phyloP scores from a whole-genome alignment of 2,888 invertebrate species.

The Germaria angustata region DNA sequence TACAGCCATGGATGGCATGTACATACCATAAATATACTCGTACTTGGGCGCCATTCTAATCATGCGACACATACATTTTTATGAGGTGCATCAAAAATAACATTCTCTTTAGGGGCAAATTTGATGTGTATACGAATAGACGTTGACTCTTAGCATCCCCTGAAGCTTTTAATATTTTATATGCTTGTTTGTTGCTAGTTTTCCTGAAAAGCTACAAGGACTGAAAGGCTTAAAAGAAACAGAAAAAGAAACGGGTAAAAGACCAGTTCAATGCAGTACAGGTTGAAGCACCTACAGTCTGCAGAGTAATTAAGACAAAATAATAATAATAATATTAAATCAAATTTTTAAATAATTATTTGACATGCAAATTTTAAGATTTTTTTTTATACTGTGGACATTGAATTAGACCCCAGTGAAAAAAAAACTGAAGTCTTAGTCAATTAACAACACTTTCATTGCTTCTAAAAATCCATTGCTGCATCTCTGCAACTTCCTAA shows the following conservation, averaged over 20 bases:
- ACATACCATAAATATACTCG: too few relatives aligned
- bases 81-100: background rate
- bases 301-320: background rate
- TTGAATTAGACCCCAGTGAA: too few relatives aligned
- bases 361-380: too few relatives aligned
- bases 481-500: too few relatives aligned
- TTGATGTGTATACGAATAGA: background rate
- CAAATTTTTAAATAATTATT: too few relatives aligned
- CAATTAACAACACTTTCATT: too few relatives aligned
- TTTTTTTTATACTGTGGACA: too few relatives aligned
- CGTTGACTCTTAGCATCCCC: background rate
- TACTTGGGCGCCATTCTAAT: background rate
- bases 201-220: background rate
- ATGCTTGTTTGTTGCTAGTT: background rate
- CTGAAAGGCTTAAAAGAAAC: background rate
- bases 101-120: slow-evolving; percentile 2
- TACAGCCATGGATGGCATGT: background rate
- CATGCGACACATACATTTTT: background rate
- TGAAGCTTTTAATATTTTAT: slow-evolving; percentile 33
- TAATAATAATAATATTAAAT: too few relatives aligned
- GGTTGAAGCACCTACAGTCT: background rate
- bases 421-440: too few relatives aligned
- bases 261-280: background rate
- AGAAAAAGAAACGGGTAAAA: background rate
- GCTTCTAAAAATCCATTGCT: too few relatives aligned